These are phyloP conservation scores for Nephila pilipes DNA, from an alignment of 1,140 invertebrate genomes.

Conservation along the genomic window DNA sequence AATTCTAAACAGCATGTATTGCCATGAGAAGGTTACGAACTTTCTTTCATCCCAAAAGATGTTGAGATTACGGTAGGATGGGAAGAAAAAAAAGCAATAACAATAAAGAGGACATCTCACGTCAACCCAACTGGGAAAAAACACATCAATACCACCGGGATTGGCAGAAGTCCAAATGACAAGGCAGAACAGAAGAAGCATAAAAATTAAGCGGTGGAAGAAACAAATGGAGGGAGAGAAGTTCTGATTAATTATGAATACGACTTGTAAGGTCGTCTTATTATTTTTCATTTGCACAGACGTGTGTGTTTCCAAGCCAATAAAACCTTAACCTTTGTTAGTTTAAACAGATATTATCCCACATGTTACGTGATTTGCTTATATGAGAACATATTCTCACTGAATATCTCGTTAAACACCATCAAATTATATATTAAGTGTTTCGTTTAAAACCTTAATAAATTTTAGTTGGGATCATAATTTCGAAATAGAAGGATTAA, in stretches of 20 bases:
- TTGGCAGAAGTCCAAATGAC: slow-evolving; percentile 11
- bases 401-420: too few species aligned
- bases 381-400: too few species aligned
- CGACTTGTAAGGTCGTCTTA: neutral
- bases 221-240: neutral
- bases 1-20: neutral
- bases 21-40: slow-evolving; percentile 23
- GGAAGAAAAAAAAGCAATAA: neutral
- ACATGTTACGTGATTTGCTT: too few species aligned
- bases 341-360: neutral
- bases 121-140: neutral
- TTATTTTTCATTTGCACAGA: neutral
- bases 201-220: slow-evolving; percentile 5
- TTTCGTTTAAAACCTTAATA: too few species aligned
- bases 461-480: too few species aligned
- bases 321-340: neutral
- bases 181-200: neutral
- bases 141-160: neutral
- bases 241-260: neutral
- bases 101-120: slow-evolving; percentile 5
- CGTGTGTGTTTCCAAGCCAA: neutral
- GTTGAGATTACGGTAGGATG: neutral
- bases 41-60: neutral
- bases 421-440: too few species aligned
- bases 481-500: too few species aligned